These are phyloP conservation scores for Dolichopus griseipennis DNA, from an alignment of 2,888 invertebrate species.

Conservation along the genomic window DNA sequence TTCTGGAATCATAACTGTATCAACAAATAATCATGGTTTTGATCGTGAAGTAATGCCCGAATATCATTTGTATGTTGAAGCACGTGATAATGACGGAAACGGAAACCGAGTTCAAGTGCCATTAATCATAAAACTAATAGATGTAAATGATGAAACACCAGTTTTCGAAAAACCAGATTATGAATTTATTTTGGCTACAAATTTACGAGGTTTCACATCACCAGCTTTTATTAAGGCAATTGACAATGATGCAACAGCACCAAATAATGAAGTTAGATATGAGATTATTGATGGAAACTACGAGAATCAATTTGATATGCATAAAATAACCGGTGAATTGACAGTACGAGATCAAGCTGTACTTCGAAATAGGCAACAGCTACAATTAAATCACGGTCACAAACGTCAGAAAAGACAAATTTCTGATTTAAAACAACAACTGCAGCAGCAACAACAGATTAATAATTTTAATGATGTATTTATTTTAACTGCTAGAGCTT, in stretches of 20 bases:
- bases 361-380: conserved; percentile 27
- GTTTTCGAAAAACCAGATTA: conserved; percentile 70
- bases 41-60: conserved; percentile 75
- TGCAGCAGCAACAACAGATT: conserved; percentile 43
- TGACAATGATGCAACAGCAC: conserved; percentile 73
- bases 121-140: conserved; percentile 64
- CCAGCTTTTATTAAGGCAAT: conserved; percentile 72
- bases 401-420: conserved; percentile 17
- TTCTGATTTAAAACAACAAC: conserved; percentile 32
- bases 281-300: conserved; percentile 70
- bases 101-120: conserved; percentile 66
- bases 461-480: conserved; percentile 44
- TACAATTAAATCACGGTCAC: conserved; percentile 21
- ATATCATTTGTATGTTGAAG: conserved; percentile 73
- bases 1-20: conserved; percentile 72
- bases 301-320: conserved; percentile 63
- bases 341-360: conserved; percentile 48
- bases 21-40: conserved; percentile 62
- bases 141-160: conserved; percentile 81
- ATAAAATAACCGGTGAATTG: conserved; percentile 69
- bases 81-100: conserved; percentile 75
- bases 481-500: conserved; percentile 66
- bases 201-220: conserved; percentile 64
- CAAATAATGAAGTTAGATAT: conserved; percentile 78
- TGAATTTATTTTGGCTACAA: conserved; percentile 69